These are phyloP conservation scores for Callitettix versicolor DNA, from an alignment of 1,140 invertebrate species.

Conservation along the genomic window DNA sequence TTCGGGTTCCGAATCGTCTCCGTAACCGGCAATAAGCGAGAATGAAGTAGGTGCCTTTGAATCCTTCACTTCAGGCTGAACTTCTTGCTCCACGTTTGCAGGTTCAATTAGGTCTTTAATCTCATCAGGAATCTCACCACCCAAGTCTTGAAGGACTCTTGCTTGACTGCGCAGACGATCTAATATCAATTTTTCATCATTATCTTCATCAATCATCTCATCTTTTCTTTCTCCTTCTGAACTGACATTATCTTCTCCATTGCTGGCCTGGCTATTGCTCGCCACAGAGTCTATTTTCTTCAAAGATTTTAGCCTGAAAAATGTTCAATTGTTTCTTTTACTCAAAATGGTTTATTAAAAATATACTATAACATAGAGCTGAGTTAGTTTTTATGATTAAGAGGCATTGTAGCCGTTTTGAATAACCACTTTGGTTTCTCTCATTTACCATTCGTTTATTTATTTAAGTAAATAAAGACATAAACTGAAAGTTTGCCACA, in stretches of 20 bases:
- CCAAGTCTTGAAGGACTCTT: slow-evolving; percentile 34
- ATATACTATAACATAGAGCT: no score
- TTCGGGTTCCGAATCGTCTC: slow-evolving; percentile 42
- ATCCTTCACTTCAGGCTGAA: background rate
- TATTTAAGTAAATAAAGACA: no score
- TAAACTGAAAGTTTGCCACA: no score
- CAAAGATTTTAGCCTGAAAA: slow-evolving; percentile 7
- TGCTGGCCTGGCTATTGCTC: slow-evolving; percentile 2
- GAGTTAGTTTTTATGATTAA: no score
- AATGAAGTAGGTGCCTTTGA: slow-evolving; percentile 29
- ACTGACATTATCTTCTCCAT: slow-evolving; percentile 5
- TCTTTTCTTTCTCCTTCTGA: slow-evolving; percentile 25
- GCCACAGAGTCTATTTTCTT: slow-evolving; percentile 7
- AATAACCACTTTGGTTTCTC: no score
- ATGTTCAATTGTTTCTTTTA: background rate
- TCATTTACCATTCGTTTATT: no score
- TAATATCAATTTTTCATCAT: slow-evolving; percentile 33
- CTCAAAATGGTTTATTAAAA: background rate
- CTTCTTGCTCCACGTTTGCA: background rate
- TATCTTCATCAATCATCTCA: slow-evolving; percentile 34
- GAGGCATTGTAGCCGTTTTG: no score
- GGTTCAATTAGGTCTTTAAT: slow-evolving; percentile 25
- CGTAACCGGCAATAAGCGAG: slow-evolving; percentile 45
- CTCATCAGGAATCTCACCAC: slow-evolving; percentile 31
- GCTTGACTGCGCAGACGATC: slow-evolving; percentile 33